Evolutionary conservation across 35 echinoderm and acorn worm species (phyloP).

Genomic region (Nesometra sesokonis): DNA sequence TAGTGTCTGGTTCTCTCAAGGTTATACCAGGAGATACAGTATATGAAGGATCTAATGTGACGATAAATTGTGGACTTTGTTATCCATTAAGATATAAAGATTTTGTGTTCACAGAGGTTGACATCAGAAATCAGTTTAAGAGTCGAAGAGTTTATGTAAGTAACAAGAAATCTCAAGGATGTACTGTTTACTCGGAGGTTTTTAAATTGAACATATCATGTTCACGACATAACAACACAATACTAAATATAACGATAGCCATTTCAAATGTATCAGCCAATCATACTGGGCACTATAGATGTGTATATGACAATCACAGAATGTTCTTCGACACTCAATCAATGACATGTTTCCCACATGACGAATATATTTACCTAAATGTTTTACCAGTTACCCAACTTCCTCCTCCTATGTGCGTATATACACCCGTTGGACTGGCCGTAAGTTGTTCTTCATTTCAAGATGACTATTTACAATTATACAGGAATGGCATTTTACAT

Average conservation of each 20-base stretch:
- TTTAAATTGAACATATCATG: no score
- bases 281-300: not conserved
- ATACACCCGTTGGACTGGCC: not conserved
- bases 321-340: no score
- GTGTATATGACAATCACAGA: no score
- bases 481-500: not conserved
- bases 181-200: no score
- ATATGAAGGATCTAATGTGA: not conserved
- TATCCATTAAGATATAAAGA: not conserved
- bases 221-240: not conserved
- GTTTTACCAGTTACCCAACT: not conserved
- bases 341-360: no score
- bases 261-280: not conserved
- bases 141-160: no score
- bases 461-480: not conserved
- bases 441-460: not conserved
- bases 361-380: not conserved
- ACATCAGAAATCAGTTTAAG: not conserved
- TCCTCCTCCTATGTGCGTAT: not conserved
- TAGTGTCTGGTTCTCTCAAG: not conserved
- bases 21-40: not conserved
- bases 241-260: not conserved
- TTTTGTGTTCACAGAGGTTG: not conserved
- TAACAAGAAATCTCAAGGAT: no score
- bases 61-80: not conserved